phyloP scores from a whole-genome alignment of 2,888 invertebrate species.

The Bombylius major region DNA sequence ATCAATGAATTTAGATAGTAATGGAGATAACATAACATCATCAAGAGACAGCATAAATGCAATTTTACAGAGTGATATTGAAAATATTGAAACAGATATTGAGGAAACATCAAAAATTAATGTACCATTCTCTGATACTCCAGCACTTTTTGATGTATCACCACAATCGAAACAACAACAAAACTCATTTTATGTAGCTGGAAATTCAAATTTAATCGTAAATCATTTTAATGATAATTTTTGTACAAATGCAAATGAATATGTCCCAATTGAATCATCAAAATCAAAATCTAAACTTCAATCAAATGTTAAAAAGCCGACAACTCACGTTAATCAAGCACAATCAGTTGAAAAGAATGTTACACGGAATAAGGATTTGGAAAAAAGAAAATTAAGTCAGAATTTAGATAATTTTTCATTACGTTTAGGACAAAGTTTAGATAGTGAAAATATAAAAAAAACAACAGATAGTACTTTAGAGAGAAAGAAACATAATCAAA shows the following conservation, averaged over 20 bases:
- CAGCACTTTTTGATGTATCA: not conserved
- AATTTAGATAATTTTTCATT: slow-evolving; percentile 38
- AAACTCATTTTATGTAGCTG: slow-evolving; percentile 20
- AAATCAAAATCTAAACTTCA: slow-evolving; percentile 26
- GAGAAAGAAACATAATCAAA: not conserved
- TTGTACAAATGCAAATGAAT: slow-evolving; percentile 1
- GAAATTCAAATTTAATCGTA: slow-evolving; percentile 33
- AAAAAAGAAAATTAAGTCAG: slow-evolving; percentile 36
- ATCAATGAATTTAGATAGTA: not conserved
- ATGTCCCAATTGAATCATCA: slow-evolving; percentile 25
- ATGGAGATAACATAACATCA: slow-evolving; percentile 24
- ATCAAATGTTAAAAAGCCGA: slow-evolving; percentile 37
- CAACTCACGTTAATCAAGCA: slow-evolving; percentile 38
- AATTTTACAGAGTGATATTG: slow-evolving; percentile 33
- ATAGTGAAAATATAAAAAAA: slow-evolving; percentile 22
- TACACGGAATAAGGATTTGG: slow-evolving; percentile 29
- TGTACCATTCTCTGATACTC: slow-evolving; percentile 28
- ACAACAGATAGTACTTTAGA: slow-evolving; percentile 16
- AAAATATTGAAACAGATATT: slow-evolving; percentile 32
- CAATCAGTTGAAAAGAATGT: slow-evolving; percentile 35
- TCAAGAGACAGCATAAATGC: slow-evolving; percentile 35
- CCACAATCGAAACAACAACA: not conserved
- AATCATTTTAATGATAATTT: slow-evolving; percentile 35
- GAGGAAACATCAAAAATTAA: slow-evolving; percentile 23
- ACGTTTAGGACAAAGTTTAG: slow-evolving; percentile 28